Conservation (phyloP, 2,113 vertebrate species). For the Notarius lentiginosus region DNA sequence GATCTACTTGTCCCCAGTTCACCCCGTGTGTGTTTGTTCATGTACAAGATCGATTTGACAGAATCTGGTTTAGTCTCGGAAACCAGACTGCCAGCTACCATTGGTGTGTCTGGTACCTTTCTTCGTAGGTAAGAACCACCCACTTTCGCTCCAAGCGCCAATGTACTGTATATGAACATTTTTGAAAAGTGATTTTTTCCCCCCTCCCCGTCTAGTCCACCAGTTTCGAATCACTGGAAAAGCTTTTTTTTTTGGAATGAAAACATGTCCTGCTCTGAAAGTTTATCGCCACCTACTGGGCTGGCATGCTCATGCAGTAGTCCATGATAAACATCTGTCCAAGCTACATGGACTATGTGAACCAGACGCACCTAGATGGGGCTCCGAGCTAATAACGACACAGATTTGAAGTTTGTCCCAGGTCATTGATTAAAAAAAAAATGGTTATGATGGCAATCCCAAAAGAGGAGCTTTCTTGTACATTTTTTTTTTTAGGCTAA, state of each 20-base stretch:
- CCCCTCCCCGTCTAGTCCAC: neutral
- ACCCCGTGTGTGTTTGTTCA: neutral
- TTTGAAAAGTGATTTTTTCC: neutral
- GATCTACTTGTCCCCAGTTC: neutral
- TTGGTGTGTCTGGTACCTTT: neutral
- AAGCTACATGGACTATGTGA: too few species aligned
- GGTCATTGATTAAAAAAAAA: too few species aligned
- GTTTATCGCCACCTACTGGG: neutral
- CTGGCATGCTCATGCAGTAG: neutral
- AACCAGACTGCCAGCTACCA: neutral
- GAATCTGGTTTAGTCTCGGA: neutral
- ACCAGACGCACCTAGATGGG: too few species aligned
- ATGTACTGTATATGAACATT: neutral
- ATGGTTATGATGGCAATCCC: too few species aligned
- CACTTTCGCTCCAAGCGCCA: neutral
- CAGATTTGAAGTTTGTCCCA: too few species aligned
- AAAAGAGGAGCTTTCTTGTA: too few species aligned
- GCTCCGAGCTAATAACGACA: too few species aligned
- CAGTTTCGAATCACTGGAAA: neutral
- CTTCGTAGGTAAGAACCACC: neutral
- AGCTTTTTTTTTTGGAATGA: neutral
- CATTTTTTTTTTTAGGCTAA: too few species aligned
- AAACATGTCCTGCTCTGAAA: neutral
- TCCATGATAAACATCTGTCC: neutral
- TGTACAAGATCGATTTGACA: neutral